Evolutionary conservation across 2,888 invertebrate species (phyloP), one percentile per base, ranked within the genome.

Genomic region (Sinopyrophorus schimmeli): DNA sequence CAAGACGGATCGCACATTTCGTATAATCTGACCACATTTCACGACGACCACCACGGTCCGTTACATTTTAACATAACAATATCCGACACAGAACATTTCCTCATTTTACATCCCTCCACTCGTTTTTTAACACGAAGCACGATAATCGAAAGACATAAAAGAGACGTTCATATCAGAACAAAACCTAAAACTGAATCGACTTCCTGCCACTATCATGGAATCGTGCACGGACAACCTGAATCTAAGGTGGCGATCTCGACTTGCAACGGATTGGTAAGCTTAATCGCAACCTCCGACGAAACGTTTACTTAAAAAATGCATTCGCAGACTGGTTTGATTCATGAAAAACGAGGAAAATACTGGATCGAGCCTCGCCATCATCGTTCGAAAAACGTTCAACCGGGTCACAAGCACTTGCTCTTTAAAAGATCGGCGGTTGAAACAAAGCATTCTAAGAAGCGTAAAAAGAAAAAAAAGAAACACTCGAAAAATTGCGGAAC

Each of bases 191-290:
- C 73, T 15, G 71, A 77, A 35, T 78, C 80, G 50, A 80, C 78
- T 23, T 75, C 78, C 40, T 92, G 92, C 71, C 91, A 91, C 76
- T 91, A 86, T 73, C 84, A 84, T 47, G 92, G 92, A 58, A 75
- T 80, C 60, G 78, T 92, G 51, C 76, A 82, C 41, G 88, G 86
- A 30, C 84, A 88, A 57, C 74, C 80, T 3, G 74, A 76, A 43
- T 89, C 90, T 21, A 80, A 76, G 55, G 86, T 89, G 37, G 89
- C 91, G 10, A 69, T 92, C 44, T 90, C 90, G 7, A 82, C 90
- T 10, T 92, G 92, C 70, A 80, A 87, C 68, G 92, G 92, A 66
- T 75, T 92, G 80, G 92, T 92, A 73, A 86, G 88, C 76, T n/a
- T 15, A 9, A 3, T 9, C 14, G 7, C 5, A 16, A 16, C n/a